Evolutionary conservation across 2,888 invertebrate genomes (phyloP).

Genomic region (Phengaris arion): DNA sequence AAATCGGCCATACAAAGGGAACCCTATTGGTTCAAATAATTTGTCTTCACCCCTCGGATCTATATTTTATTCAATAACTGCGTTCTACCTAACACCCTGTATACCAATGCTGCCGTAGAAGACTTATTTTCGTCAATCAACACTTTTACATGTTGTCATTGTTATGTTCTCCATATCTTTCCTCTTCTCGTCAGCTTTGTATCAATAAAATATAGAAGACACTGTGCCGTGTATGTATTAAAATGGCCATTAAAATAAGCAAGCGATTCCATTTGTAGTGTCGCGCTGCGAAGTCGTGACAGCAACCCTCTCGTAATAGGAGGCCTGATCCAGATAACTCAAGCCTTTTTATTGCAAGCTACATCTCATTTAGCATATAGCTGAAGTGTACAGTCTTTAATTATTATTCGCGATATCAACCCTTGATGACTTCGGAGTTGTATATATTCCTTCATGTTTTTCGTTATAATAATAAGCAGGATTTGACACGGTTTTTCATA

Average conservation of each 20-base stretch:
- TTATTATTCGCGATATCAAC: not conserved
- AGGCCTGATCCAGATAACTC: slow-evolving; percentile 44
- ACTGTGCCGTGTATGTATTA: not conserved
- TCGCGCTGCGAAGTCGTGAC: not conserved
- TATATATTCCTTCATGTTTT: not conserved
- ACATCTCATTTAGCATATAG: slow-evolving; percentile 48
- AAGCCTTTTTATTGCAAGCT: slow-evolving; percentile 58
- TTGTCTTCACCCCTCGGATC: no score
- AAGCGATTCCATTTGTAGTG: slow-evolving; percentile 11
- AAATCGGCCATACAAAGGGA: no score
- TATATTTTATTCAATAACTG: no score
- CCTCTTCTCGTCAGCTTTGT: not conserved
- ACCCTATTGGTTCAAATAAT: no score
- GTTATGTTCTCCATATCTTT: not conserved
- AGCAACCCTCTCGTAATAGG: slow-evolving; percentile 17
- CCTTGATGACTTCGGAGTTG: not conserved
- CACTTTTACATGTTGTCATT: no score
- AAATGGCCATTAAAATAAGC: slow-evolving; percentile 13
- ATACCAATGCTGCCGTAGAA: no score
- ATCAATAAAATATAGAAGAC: slow-evolving; percentile 7
- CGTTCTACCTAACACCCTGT: no score
- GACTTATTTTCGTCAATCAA: no score
- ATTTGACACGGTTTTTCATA: no score
- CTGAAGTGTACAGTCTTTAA: not conserved
- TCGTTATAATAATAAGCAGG: no score